Base-by-base conservation (phyloP, 2,113 vertebrate species). In the Sinocyclocheilus anophthalmus region DNA sequence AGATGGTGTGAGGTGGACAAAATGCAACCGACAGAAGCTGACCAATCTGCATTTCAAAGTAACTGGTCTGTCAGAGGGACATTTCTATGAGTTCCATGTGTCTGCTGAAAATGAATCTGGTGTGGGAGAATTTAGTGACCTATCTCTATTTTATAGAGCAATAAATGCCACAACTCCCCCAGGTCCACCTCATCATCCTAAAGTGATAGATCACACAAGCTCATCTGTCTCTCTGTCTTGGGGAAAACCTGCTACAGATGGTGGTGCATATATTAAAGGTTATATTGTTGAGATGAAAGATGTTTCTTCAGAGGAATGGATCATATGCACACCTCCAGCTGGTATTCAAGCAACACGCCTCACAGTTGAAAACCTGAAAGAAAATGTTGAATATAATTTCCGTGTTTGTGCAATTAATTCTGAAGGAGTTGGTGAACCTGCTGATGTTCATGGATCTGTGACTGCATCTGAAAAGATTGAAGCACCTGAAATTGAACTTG, bases 51-150 rank as follows among this genome's bases (percentile, higher is more conserved):
- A 96, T 76, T 95, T 97, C 91, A 96, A 96, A 94, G 97, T 96
- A 85, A 97, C 96, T 50, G 97, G 98, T 72, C 95, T 99, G 84
- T 96, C 95, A 1, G 96, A 96, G 22, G 96, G 97, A 16, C 98
- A 99, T 92, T 98, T 97, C 93, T 99, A 99, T 88, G 98, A 99
- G 93, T 99, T 96, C 91, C 96, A 95, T 90, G 97, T 99, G 86
- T 93, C 97, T 85, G 97, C 98, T 87, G 97, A 99, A 93, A 99
- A 99, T 91, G 96, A 96, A 88, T 96, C 96, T 84, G 98, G 98
- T 13, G 88, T 97, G 30, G 97, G 98, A 84, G 96, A 97, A 81
- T 90, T 95, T 45, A 99, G 98, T 77, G 97, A 97, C 73, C 91
- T 96, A 82, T 99, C 98, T n/a, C 86, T 97, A 86, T 97, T 98